phyloP scores from a whole-genome alignment of 1,140 invertebrate species.

The Drosophila kohkoa region DNA sequence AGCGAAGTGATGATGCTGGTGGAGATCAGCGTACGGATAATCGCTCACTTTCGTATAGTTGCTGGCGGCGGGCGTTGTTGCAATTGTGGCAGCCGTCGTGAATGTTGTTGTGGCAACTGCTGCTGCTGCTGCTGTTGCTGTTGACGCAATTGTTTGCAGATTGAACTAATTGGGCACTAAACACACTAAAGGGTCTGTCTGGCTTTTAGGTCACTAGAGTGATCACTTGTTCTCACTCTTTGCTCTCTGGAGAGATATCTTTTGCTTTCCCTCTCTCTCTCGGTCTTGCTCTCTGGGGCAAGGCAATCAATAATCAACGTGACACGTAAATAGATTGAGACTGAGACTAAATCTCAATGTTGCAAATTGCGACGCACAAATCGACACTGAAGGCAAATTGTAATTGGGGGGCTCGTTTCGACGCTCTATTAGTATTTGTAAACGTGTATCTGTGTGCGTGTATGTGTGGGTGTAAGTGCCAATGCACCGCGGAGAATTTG shows the following conservation, averaged over 20 bases:
- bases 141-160: conserved; percentile 15
- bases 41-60: conserved; percentile 62
- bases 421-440: conserved; percentile 12
- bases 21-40: conserved; percentile 76
- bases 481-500: conserved; percentile 84
- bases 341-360: conserved; percentile 15
- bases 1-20: conserved; percentile 75
- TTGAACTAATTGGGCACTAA: conserved; percentile 13
- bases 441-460: conserved; percentile 6
- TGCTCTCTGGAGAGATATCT: conserved; percentile 25
- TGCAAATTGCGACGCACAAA: conserved; percentile 29
- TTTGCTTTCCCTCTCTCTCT: too few relatives aligned
- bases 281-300: neutral
- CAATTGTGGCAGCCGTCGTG: conserved; percentile 72
- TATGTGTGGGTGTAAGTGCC: conserved; percentile 42
- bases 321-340: conserved; percentile 6
- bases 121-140: neutral
- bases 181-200: neutral
- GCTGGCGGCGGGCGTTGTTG: conserved; percentile 55
- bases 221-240: conserved; percentile 1
- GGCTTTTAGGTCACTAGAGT: conserved; percentile 27
- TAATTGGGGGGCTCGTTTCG: conserved; percentile 41
- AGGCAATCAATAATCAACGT: conserved; percentile 15
- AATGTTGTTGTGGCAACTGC: conserved; percentile 32
- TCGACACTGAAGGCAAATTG: conserved; percentile 48